Conservation (phyloP, 2,797 vertebrate genomes). For the Pipistrellus pipistrellus region DNA sequence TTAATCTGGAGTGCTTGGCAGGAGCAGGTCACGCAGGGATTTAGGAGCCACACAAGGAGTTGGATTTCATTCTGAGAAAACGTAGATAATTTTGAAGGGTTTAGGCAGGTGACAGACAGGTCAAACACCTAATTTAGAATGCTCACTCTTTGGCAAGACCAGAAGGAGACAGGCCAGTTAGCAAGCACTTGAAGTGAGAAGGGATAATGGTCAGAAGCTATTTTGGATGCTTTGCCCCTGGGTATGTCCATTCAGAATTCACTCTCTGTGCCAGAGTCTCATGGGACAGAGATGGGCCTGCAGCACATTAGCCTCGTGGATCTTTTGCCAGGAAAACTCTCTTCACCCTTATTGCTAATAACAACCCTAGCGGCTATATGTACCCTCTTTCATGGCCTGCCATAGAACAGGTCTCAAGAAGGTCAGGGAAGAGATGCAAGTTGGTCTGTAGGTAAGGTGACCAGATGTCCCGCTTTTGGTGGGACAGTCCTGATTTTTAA, state of each 20-base stretch:
- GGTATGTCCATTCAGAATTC: neutral
- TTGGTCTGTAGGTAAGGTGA: neutral
- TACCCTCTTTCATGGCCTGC: neutral
- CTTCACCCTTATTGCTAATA: neutral
- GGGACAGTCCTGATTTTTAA: too few species aligned
- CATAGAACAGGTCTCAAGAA: neutral
- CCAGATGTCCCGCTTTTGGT: too few species aligned
- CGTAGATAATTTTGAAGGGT: neutral
- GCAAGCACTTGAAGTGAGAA: neutral
- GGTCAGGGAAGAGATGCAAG: neutral
- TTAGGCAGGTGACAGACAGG: neutral
- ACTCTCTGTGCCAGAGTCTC: neutral
- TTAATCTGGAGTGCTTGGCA: neutral
- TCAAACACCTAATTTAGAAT: neutral
- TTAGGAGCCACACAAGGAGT: neutral
- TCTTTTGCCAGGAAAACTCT: neutral
- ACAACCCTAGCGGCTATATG: neutral
- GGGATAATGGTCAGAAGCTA: neutral
- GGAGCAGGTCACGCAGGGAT: neutral
- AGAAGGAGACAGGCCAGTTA: neutral
- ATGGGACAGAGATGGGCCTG: neutral
- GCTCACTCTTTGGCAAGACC: neutral
- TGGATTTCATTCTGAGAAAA: conserved; percentile 30
- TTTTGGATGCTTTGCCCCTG: neutral
- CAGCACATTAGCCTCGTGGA: neutral